Evolutionary conservation across 2,888 invertebrate genomes (phyloP), one percentile per base, ranked within the genome.

Genomic region (Rotaria socialis): DNA sequence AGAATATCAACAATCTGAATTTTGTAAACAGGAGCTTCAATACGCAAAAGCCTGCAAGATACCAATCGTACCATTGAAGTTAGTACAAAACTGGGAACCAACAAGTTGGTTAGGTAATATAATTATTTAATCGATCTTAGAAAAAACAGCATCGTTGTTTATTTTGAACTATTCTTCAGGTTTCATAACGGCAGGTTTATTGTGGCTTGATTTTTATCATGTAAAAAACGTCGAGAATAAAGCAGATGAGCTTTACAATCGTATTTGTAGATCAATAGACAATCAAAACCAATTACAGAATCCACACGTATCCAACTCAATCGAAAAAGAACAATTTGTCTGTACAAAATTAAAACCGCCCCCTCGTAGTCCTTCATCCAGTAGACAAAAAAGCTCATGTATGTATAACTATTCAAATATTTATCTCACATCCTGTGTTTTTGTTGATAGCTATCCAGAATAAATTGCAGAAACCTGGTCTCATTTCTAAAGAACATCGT

Each of bases 201-300:
- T 75, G 7, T 75, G 75, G 75, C 60, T 75, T 43, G 75, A 75
- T 75, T 75, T 75, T 35, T 75, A 75, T 75, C 75, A 75, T 43
- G 7, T 75, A 75, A 43, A 75, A 16, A 43, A 43, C 43, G 1
- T 75, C 19, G 41, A 41, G 22, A 75, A 35, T 10, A 75, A 75
- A 75, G 43, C 75, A 41, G 41, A 5, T 43, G 41, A 41, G 24
- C 14, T 75, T 43, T 75, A 75, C 11, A 75, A 75, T 2, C 43
- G 75, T 75, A 75, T 75, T 16, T 43, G 43, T 43, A 41, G 1
- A 75, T 24, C n/a, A 43, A 43, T 16, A 43, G 75, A 16, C 2
- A 43, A 75, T 75, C 75, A 43, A 43, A 1, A 16, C 43, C 75
- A 43, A 24, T 41, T 41, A 75, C 67, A 35, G 8, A 35, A 27